These are phyloP conservation scores for Clusia tigrina DNA, from an alignment of 2,888 invertebrate species.

Conservation along the genomic window DNA sequence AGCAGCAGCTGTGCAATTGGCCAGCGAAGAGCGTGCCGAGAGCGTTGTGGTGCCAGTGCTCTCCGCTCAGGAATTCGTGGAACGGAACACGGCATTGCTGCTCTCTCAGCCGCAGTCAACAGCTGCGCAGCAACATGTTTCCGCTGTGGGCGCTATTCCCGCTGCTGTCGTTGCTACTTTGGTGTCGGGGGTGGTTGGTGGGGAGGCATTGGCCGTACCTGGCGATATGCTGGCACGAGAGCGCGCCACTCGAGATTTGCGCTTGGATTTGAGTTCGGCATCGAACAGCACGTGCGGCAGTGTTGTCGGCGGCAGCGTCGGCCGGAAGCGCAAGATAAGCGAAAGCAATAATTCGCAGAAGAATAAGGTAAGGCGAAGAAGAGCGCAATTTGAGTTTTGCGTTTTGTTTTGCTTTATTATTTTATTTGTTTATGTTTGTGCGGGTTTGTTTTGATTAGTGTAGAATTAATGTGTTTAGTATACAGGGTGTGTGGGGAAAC, in stretches of 20 bases:
- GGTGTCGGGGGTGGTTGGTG: no score
- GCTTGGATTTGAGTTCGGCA: conserved; percentile 54
- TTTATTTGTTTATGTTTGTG: neutral
- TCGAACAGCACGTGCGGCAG: conserved; percentile 53
- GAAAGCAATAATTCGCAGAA: conserved; percentile 63
- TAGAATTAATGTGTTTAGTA: no score
- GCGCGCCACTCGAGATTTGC: conserved; percentile 58
- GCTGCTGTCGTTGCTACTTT: conserved; percentile 12
- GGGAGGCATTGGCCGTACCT: conserved; percentile 49
- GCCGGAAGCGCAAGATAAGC: conserved; percentile 62
- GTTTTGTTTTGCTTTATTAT: conserved; percentile 31
- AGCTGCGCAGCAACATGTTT: conserved; percentile 39
- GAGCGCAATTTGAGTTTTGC: conserved; percentile 5
- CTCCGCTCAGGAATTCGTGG: conserved; percentile 39
- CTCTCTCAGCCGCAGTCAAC: neutral
- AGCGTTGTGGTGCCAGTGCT: conserved; percentile 22
- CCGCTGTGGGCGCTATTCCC: conserved; percentile 18
- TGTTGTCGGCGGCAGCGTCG: conserved; percentile 45
- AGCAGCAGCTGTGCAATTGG: conserved; percentile 12
- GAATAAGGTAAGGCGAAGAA: conserved; percentile 56
- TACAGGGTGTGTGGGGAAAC: no score
- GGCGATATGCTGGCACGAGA: conserved; percentile 47
- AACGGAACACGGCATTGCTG: conserved; percentile 34
- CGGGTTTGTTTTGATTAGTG: no score
- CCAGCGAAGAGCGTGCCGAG: conserved; percentile 26